A percentile compares a stretch with the other conserved stretches of the same genome.
Evolutionary conservation across 1,140 invertebrate species (phyloP).

Genomic region (Bombus huntii): DNA sequence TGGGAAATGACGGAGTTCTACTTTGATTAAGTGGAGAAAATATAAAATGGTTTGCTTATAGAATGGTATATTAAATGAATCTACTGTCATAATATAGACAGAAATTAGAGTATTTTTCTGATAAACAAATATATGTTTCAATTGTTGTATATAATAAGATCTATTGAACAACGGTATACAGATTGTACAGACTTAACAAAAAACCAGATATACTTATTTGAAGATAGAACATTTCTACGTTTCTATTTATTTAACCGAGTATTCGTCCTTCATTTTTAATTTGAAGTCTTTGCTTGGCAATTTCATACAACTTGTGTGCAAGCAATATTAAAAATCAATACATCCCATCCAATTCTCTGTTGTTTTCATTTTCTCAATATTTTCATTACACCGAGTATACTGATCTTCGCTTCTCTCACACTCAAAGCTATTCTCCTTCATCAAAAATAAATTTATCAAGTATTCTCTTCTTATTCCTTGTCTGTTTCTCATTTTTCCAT

Average conservation of each 20-base stretch:
- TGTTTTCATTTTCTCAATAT: background rate
- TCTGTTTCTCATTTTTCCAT: too few relatives aligned
- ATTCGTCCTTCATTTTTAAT: background rate
- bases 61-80: too few relatives aligned
- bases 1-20: too few relatives aligned
- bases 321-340: too few relatives aligned
- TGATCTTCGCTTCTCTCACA: background rate
- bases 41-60: too few relatives aligned
- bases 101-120: background rate
- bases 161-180: too few relatives aligned
- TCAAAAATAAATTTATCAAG: background rate
- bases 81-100: background rate
- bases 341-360: too few relatives aligned
- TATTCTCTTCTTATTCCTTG: too few relatives aligned
- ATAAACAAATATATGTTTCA: background rate
- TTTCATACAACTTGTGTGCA: too few relatives aligned
- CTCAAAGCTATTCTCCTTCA: background rate
- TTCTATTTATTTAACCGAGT: background rate
- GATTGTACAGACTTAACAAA: background rate
- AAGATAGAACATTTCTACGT: background rate
- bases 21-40: too few relatives aligned
- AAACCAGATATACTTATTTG: background rate
- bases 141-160: too few relatives aligned
- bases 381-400: background rate
- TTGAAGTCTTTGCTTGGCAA: background rate